Percentiles rank a stretch among this genome's conserved stretches.
phyloP scores from a whole-genome alignment of 1,140 invertebrate species.

The Sipha flava region DNA sequence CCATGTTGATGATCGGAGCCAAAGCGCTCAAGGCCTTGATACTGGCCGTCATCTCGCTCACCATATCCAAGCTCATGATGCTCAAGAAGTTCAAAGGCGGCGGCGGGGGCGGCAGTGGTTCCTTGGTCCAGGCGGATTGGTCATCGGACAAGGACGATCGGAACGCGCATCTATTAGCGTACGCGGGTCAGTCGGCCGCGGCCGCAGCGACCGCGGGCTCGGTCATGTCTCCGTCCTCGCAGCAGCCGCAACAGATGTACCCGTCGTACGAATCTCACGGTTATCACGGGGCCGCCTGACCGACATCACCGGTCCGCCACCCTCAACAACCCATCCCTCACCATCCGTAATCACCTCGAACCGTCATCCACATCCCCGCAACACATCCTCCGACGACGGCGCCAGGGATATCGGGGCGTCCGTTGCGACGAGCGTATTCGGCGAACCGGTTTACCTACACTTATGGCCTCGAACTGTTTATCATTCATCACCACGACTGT shows the following conservation, averaged over 20 bases:
- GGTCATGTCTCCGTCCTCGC: background rate
- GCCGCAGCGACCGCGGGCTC: background rate
- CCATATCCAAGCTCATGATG: constrained; percentile 39
- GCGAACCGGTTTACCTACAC: too few relatives aligned
- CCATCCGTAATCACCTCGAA: too few relatives aligned
- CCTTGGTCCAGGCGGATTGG: background rate
- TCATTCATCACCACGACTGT: too few relatives aligned
- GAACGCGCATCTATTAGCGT: background rate
- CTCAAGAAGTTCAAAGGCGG: constrained; percentile 37
- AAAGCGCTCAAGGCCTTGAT: constrained; percentile 40
- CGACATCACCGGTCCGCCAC: background rate
- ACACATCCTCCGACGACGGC: background rate
- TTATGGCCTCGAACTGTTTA: too few relatives aligned
- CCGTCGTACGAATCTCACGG: background rate
- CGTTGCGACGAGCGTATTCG: too few relatives aligned
- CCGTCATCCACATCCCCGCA: background rate
- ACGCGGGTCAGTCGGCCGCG: background rate
- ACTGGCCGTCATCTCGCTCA: constrained; percentile 36
- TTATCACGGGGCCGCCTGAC: background rate
- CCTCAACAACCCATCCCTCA: background rate
- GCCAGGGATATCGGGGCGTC: too few relatives aligned
- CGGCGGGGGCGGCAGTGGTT: background rate
- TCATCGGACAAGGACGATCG: constrained; percentile 3
- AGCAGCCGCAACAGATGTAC: background rate
- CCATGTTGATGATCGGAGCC: constrained; percentile 38